These are phyloP conservation scores for Zaprionus ornatus DNA, from an alignment of 1,140 invertebrate species.

Conservation along the genomic window DNA sequence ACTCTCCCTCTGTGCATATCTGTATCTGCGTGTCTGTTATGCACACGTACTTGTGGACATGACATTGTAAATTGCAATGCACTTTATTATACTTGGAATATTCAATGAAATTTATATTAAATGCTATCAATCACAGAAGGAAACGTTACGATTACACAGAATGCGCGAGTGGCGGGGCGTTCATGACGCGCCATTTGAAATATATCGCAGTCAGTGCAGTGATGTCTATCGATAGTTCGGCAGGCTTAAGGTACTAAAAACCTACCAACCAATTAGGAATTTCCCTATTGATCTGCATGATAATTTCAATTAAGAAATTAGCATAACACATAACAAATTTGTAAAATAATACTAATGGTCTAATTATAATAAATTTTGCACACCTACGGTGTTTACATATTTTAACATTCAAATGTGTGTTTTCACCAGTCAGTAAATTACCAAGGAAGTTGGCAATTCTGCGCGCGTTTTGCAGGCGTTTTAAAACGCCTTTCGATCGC, in stretches of 20 bases:
- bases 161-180: not conserved
- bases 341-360: not conserved
- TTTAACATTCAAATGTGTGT: not conserved
- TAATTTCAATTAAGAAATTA: no score
- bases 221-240: not conserved
- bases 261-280: not conserved
- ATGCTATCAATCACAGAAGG: not conserved
- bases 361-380: not conserved
- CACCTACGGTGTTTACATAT: not conserved
- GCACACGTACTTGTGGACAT: not conserved
- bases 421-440: not conserved
- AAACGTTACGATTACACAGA: not conserved
- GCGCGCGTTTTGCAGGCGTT: slow-evolving; percentile 27
- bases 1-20: not conserved
- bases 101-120: slow-evolving; percentile 15
- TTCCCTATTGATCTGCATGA: not conserved
- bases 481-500: slow-evolving; percentile 12
- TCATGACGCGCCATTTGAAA: not conserved
- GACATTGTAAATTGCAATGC: slow-evolving; percentile 3
- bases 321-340: not conserved
- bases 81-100: slow-evolving; percentile 12
- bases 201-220: not conserved
- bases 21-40: not conserved
- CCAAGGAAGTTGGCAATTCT: not conserved
- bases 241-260: not conserved